These are phyloP conservation scores for Copidosoma aretas DNA, from an alignment of 2,888 invertebrate species.

Conservation along the genomic window DNA sequence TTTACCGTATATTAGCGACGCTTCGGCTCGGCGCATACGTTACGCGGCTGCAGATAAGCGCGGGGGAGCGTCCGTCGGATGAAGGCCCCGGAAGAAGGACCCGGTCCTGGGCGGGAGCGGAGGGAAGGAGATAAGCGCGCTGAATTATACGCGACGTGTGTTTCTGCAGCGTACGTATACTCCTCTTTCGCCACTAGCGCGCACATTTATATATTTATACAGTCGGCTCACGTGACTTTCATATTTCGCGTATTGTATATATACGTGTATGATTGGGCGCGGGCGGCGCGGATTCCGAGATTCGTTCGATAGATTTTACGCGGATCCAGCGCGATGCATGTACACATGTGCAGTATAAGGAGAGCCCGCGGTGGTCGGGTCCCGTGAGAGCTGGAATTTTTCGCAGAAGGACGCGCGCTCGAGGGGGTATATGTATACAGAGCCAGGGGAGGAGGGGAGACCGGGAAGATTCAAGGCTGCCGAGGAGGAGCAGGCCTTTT, in stretches of 20 bases:
- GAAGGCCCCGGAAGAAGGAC: conserved; percentile 6
- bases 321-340: background rate
- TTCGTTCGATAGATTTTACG: conserved; percentile 28
- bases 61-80: too few relatives aligned
- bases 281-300: conserved; percentile 20
- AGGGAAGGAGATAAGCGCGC: too few relatives aligned
- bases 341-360: too few relatives aligned
- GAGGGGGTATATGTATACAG: too few relatives aligned
- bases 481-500: background rate
- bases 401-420: background rate
- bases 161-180: background rate
- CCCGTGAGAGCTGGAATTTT: background rate
- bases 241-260: too few relatives aligned
- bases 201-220: too few relatives aligned
- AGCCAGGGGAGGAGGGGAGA: too few relatives aligned
- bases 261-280: conserved; percentile 9
- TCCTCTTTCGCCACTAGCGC: too few relatives aligned
- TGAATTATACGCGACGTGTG: background rate
- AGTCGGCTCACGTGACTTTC: too few relatives aligned
- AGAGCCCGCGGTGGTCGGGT: background rate
- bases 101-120: conserved; percentile 13
- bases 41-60: conserved; percentile 46
- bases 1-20: conserved; percentile 53
- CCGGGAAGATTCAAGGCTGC: background rate
- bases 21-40: conserved; percentile 48